These are phyloP conservation scores for Papilio machaon DNA, from an alignment of 1,140 invertebrate genomes.

Conservation along the genomic window DNA sequence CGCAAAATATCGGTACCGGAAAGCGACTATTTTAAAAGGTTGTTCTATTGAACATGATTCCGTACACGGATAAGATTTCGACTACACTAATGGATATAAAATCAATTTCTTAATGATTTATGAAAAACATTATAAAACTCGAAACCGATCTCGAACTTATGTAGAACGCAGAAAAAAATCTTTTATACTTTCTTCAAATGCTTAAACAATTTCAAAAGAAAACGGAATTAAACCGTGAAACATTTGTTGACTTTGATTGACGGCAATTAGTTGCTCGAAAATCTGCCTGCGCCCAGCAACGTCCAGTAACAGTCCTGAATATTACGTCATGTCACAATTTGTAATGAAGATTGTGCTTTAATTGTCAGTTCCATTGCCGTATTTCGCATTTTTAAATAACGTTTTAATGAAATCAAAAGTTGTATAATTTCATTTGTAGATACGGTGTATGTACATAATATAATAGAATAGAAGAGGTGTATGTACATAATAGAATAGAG, in stretches of 20 bases:
- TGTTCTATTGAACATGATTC: too few relatives aligned
- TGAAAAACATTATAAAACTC: too few relatives aligned
- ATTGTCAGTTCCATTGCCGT: background rate
- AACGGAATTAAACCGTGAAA: background rate
- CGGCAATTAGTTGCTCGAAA: constrained; percentile 6
- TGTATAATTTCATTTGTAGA: background rate
- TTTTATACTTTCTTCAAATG: background rate
- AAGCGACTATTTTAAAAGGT: too few relatives aligned
- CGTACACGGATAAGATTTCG: too few relatives aligned
- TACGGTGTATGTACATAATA: background rate
- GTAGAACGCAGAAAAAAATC: background rate
- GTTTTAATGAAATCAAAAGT: background rate
- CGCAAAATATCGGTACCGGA: too few relatives aligned
- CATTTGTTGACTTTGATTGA: background rate
- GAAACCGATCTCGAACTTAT: background rate
- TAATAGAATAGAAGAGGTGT: too few relatives aligned
- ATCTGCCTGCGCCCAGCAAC: background rate
- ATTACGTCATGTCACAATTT: background rate
- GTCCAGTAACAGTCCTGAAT: background rate
- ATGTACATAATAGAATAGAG: too few relatives aligned
- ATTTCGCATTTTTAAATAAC: background rate
- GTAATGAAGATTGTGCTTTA: background rate
- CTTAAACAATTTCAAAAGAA: background rate
- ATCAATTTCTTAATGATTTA: too few relatives aligned
- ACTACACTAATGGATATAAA: too few relatives aligned